phyloP scores from a whole-genome alignment of 2,113 vertebrate species.

The Gavialis gangeticus region DNA sequence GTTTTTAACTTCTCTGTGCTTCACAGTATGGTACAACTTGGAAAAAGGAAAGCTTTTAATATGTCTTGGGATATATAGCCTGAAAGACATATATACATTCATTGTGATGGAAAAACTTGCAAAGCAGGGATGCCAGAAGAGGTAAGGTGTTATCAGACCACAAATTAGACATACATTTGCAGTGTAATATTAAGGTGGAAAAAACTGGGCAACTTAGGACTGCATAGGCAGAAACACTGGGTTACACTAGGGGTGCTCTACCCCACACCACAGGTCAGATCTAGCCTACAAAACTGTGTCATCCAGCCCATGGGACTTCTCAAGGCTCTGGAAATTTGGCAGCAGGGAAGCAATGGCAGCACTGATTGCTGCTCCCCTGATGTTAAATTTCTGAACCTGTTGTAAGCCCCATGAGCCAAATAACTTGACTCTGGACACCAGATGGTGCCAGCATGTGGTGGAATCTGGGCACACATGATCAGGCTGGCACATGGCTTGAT shows the following conservation, averaged over 20 bases:
- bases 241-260: background rate
- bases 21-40: background rate
- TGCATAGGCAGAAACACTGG: background rate
- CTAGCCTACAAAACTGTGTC: no score
- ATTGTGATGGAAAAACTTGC: background rate
- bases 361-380: no score
- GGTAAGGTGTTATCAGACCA: background rate
- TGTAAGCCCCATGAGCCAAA: no score
- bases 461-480: no score
- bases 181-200: background rate
- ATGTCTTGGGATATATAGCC: background rate
- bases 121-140: background rate
- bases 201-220: background rate
- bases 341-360: no score
- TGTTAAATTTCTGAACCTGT: no score
- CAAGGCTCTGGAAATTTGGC: no score
- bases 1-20: background rate
- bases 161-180: background rate
- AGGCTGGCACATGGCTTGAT: no score
- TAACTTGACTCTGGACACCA: no score
- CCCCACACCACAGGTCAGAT: background rate
- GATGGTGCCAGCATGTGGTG: no score
- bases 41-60: background rate
- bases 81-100: conserved; percentile 1
- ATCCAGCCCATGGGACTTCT: no score